Base-by-base conservation (phyloP, 2,113 vertebrate genomes). In the Ameiurus melas region DNA sequence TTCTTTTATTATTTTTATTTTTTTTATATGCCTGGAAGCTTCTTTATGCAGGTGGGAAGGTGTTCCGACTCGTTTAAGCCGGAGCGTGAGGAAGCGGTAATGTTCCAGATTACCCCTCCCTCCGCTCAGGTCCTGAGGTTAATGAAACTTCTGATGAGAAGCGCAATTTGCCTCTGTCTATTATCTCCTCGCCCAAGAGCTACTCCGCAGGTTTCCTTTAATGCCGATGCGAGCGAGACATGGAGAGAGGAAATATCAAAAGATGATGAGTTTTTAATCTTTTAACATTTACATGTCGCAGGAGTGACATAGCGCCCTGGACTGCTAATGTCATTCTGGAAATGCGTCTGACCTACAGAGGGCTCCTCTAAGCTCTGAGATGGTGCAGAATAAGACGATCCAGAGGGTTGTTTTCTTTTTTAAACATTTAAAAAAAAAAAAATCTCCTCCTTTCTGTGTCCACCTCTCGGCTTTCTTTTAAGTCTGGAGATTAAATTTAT, bases 111-210 rank as follows among this genome's bases (percentile, higher is more conserved):
- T 95, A 95, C 87, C 90, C 70, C 90, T 87, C 78, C 94, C 92
- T 95, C 92, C 91, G 88, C 77, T 90, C 88, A 70, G 95, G 94
- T 95, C 94, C 83, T 47, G 86, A 92, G 95, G 95, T 95, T 96
- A 96, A 95, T 96, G 94, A 95, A 95, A 96, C 93, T 93, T 93
- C 94, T 95, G 95, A 96, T 95, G 95, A 95, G 94, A 95, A 94
- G 94, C 66, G 92, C 94, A 94, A 94, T 96, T 95, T 95, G 91
- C 94, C 93, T 92, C 84, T 87, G 90, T 94, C 94, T 94, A 95
- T 95, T 95, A 95, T 95, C 95, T 93, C 91, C 90, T 70, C 91
- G 84, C 89, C 93, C 94, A 93, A 93, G 93, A 95, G 93, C 92
- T 88, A 89, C 90, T 91, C 91, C 92, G 85, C 71, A 30, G 62